phyloP scores from a whole-genome alignment of 2,888 invertebrate genomes.

The Lobophora halterata region DNA sequence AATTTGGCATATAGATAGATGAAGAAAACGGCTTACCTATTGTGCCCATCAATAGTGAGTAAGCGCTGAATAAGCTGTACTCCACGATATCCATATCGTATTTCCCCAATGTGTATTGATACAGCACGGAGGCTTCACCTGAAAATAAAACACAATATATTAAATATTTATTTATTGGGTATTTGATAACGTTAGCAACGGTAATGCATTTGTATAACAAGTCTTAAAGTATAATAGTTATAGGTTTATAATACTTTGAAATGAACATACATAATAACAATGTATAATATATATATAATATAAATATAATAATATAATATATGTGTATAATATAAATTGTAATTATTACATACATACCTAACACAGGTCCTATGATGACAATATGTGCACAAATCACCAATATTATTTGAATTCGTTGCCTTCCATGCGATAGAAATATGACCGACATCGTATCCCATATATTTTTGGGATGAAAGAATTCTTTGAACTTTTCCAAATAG shows the following conservation, averaged over 20 bases:
- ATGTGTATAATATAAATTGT: slow-evolving; percentile 11
- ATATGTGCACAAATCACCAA: slow-evolving; percentile 65
- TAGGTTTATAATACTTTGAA: no score
- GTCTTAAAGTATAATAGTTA: no score
- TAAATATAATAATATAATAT: no score
- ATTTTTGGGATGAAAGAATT: slow-evolving; percentile 63
- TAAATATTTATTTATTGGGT: no score
- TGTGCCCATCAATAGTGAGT: slow-evolving; percentile 70
- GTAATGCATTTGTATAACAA: no score
- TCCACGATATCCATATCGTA: slow-evolving; percentile 77
- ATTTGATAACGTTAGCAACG: no score
- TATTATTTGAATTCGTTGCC: slow-evolving; percentile 50
- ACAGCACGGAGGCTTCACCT: slow-evolving; percentile 76
- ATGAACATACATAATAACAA: no score
- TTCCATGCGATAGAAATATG: slow-evolving; percentile 49
- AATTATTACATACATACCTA: slow-evolving; percentile 51
- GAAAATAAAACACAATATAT: slow-evolving; percentile 31
- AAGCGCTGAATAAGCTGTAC: slow-evolving; percentile 73
- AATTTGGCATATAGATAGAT: not conserved
- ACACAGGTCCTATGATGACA: slow-evolving; percentile 65
- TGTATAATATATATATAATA: no score
- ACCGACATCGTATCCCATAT: slow-evolving; percentile 65
- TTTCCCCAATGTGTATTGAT: slow-evolving; percentile 70
- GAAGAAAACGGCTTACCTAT: slow-evolving; percentile 57
- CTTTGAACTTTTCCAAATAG: slow-evolving; percentile 39